Conservation (phyloP, 2,888 invertebrate species). For the Mythimna albipuncta region DNA sequence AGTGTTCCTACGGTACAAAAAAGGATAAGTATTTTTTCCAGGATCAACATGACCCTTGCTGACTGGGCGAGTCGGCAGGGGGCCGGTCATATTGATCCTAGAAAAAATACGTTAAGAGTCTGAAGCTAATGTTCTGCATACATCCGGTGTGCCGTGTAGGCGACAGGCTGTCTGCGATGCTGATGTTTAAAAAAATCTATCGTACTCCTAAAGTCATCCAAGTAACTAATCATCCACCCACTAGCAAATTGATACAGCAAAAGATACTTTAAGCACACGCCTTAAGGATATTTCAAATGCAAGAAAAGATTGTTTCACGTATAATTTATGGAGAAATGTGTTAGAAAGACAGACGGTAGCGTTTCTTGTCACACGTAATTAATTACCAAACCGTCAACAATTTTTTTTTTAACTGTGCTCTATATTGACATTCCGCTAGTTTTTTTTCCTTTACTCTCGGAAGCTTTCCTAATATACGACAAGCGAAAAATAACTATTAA, state of each 20-base stretch:
- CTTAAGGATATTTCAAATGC: slow-evolving; percentile 43
- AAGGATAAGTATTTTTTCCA: slow-evolving; percentile 20
- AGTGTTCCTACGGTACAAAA: background rate
- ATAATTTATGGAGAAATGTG: slow-evolving; percentile 79
- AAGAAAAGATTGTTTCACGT: slow-evolving; percentile 48
- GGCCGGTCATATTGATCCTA: slow-evolving; percentile 4
- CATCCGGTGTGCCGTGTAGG: slow-evolving; percentile 79
- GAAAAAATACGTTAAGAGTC: slow-evolving; percentile 15
- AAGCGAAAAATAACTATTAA: background rate
- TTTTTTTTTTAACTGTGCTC: slow-evolving; percentile 48
- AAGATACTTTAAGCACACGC: slow-evolving; percentile 54
- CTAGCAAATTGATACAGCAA: slow-evolving; percentile 19
- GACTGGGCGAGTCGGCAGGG: slow-evolving; percentile 1
- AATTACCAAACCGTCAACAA: slow-evolving; percentile 76
- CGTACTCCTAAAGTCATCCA: slow-evolving; percentile 68
- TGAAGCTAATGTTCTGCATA: slow-evolving; percentile 46
- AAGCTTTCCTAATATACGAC: slow-evolving; percentile 4
- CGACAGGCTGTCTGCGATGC: slow-evolving; percentile 81
- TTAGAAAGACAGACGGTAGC: slow-evolving; percentile 78
- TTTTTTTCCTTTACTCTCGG: slow-evolving; percentile 15
- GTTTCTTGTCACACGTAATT: slow-evolving; percentile 82
- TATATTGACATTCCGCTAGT: slow-evolving; percentile 13
- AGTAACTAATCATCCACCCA: slow-evolving; percentile 43
- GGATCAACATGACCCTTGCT: slow-evolving; percentile 14
- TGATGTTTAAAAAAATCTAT: slow-evolving; percentile 65